A percentile compares a stretch with the other conserved stretches of the same genome.
These are phyloP conservation scores for Crotalus adamanteus DNA, from an alignment of 2,797 vertebrate genomes.

Conservation along the genomic window DNA sequence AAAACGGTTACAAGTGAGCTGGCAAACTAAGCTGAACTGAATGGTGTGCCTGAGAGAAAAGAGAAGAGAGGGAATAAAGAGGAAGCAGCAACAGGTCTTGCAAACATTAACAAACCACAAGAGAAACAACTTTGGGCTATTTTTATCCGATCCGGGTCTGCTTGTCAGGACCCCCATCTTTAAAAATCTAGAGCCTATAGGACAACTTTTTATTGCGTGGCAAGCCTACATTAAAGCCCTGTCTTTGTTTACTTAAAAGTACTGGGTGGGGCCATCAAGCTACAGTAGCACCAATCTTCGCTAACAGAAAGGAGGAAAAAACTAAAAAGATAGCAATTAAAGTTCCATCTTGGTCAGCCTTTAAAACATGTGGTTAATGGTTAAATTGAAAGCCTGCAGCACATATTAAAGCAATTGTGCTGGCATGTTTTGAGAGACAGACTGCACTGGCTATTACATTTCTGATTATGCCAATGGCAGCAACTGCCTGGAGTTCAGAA, in stretches of 20 bases:
- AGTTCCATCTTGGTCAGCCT: neutral
- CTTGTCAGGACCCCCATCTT: neutral
- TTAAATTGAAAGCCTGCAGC: neutral
- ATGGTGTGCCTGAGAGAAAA: too few species aligned
- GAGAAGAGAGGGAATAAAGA: neutral
- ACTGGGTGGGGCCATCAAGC: neutral
- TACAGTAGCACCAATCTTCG: neutral
- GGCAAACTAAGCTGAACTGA: neutral
- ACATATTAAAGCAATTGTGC: neutral
- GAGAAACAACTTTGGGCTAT: neutral
- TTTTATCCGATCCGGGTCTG: neutral
- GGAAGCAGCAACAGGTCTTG: neutral
- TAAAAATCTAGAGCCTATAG: neutral
- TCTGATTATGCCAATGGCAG: neutral
- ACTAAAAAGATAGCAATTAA: neutral
- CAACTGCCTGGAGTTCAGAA: neutral
- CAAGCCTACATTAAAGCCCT: neutral
- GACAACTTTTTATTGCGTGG: neutral
- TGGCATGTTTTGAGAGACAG: accelerated
- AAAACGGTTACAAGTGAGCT: neutral
- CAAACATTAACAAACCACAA: neutral
- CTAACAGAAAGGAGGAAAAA: neutral
- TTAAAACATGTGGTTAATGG: neutral
- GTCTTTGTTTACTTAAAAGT: neutral
- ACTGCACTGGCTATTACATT: neutral